Evolutionary conservation across 2,797 vertebrate species (phyloP), one percentile per base, ranked within the genome.

Genomic region (Sibirionetta formosa): DNA sequence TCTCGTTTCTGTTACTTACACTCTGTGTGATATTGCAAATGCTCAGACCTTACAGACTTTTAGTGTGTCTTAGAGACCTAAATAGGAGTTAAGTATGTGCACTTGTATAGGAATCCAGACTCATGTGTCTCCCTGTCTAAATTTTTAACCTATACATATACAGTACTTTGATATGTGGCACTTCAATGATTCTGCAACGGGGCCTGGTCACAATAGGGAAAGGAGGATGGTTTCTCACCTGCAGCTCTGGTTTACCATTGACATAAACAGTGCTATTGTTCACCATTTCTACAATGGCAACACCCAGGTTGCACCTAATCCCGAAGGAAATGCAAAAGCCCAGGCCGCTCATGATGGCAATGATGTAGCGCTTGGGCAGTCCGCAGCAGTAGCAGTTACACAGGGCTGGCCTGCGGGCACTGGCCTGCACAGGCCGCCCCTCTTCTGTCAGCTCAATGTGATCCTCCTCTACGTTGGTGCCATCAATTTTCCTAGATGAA

Each of bases 261-360:
- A 99, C 96, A 24, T 99, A 99, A 53, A 99, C 93, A 0, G 99
- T 99, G 98, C 97, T 99, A 77, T 99, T 99, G 98, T 99, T 99
- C 94, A 99, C 99, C 99, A 99, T 99, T 97, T 99, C 99, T 90
- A 99, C 99, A 0, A 99, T 99, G 97, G 99, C 99, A 56, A 99
- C 99, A 1, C 99, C 99, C 40, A 99, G 98, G 96, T 99, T 99
- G 95, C 99, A 99, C 27, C 99, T 98, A 95, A 99, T 99, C 80
- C 99, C 99, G 3, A 99, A 99, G 51, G 99, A 99, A 97, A 99
- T 99, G 98, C 99, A 99, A 96, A 99, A 99, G 50, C 99, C 99
- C 94, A 99, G 98, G 15, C 99, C 99, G 0, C 99, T 99, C 98
- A 99, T 99, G 38, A 99, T 98, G 96, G 99, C 99, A 2, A 99